Conservation (phyloP, 1,140 invertebrate genomes). For the Drosophila funebris region DNA sequence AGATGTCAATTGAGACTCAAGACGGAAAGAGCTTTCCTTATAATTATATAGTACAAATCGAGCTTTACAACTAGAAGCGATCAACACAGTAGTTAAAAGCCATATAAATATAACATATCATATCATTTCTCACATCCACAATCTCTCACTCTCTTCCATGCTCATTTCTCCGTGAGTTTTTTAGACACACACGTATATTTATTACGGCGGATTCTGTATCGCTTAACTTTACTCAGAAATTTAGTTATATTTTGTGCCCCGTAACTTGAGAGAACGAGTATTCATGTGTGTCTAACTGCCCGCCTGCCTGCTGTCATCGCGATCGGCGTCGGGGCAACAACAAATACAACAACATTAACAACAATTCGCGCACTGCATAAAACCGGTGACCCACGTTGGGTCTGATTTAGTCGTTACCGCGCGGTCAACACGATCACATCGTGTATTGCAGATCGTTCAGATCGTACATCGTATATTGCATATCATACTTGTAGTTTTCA, state of each 20-base stretch:
- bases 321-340: slow-evolving; percentile 29
- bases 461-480: too few species aligned
- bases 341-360: background rate
- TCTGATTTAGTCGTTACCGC: slow-evolving; percentile 82
- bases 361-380: slow-evolving; percentile 75
- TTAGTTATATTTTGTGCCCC: slow-evolving; percentile 34
- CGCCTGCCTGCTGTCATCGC: slow-evolving; percentile 21
- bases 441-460: slow-evolving; percentile 22
- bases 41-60: background rate
- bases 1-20: slow-evolving; percentile 8
- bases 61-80: slow-evolving; percentile 1
- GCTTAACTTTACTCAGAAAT: slow-evolving; percentile 1
- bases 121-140: background rate
- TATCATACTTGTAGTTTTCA: slow-evolving; percentile 10
- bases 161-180: background rate
- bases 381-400: slow-evolving; percentile 75
- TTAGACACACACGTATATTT: background rate
- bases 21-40: background rate
- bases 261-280: slow-evolving; percentile 39
- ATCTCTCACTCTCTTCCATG: background rate
- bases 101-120: slow-evolving; percentile 14
- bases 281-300: slow-evolving; percentile 27
- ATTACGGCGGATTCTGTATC: slow-evolving; percentile 22
- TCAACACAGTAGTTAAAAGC: slow-evolving; percentile 2
- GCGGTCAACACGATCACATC: slow-evolving; percentile 82